phyloP scores from a whole-genome alignment of 1,140 invertebrate species.

The Panagrolaimus sp. region DNA sequence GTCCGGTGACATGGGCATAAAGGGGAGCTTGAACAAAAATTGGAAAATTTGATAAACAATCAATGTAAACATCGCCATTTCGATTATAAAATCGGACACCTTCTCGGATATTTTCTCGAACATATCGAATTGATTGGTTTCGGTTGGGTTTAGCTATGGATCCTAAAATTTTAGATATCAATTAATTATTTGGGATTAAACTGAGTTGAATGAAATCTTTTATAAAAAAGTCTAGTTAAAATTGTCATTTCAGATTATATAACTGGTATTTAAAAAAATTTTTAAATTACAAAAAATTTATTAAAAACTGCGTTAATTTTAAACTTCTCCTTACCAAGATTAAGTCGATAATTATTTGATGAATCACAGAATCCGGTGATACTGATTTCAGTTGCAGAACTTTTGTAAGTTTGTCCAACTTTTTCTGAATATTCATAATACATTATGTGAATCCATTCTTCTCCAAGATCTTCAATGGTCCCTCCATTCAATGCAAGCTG shows the following conservation, averaged over 20 bases:
- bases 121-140: not conserved
- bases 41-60: not conserved
- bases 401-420: not conserved
- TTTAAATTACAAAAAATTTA: no score
- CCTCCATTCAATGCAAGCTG: not conserved
- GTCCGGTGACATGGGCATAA: not conserved
- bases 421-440: not conserved
- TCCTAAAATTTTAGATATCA: no score
- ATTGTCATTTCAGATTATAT: no score
- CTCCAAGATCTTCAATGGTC: not conserved
- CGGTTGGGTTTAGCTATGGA: not conserved
- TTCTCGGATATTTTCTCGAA: not conserved
- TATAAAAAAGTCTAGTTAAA: no score
- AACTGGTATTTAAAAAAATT: no score
- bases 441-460: not conserved
- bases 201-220: no score
- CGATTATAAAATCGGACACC: not conserved
- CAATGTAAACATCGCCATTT: not conserved
- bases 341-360: not conserved
- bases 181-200: no score
- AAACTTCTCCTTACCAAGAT: no score
- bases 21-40: constrained; percentile 12
- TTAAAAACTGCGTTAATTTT: no score
- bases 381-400: not conserved
- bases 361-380: not conserved